These are phyloP conservation scores for Oreotrochilus melanogaster DNA, from an alignment of 2,113 vertebrate species.

Conservation along the genomic window DNA sequence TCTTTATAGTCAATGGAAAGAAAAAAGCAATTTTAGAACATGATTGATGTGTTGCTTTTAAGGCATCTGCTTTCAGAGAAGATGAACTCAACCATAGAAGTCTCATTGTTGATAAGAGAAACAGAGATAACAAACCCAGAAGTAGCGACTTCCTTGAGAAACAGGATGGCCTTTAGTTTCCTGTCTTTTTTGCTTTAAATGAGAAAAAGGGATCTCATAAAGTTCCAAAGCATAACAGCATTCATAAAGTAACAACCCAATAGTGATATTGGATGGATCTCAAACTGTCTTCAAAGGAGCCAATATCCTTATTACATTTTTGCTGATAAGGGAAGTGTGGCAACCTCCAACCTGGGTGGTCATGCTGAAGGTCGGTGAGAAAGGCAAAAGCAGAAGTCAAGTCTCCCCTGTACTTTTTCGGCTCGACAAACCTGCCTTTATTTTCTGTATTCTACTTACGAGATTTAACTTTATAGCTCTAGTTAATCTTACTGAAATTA, in stretches of 20 bases:
- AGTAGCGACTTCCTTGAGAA: neutral
- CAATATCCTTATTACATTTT: neutral
- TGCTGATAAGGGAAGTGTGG: neutral
- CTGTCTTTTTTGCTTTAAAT: neutral
- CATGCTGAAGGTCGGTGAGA: neutral
- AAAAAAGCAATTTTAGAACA: neutral
- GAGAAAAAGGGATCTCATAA: neutral
- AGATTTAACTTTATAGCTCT: neutral
- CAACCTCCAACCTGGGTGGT: neutral
- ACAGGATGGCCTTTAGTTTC: neutral
- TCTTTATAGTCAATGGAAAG: neutral
- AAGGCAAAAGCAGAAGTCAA: neutral
- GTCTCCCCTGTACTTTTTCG: neutral
- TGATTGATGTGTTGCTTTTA: neutral
- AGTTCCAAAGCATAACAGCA: neutral
- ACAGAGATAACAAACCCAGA: neutral
- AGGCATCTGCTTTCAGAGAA: neutral
- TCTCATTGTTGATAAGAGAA: neutral
- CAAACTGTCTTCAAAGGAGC: neutral
- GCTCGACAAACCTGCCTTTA: neutral
- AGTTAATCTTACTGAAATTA: constrained; percentile 53
- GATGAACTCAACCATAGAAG: neutral
- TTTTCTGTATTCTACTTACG: neutral
- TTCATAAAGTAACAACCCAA: neutral
- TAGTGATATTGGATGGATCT: neutral